Evolutionary conservation across 2,797 vertebrate genomes (phyloP).

Genomic region (Lerista edwardsae): DNA sequence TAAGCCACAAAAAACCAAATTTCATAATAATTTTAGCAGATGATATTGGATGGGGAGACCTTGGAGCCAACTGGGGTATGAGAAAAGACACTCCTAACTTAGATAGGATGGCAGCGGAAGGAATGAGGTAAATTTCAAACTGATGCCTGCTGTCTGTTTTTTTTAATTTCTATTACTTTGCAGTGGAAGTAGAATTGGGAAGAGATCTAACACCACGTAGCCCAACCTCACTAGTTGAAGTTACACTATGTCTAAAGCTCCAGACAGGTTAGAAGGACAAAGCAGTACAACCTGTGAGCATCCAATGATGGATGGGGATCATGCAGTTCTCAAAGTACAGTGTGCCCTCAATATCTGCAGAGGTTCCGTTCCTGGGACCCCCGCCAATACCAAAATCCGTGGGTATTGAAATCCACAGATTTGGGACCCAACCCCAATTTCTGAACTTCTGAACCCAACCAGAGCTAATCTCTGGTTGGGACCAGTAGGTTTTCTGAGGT

Average conservation of each 20-base stretch:
- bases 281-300: background rate
- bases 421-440: too few relatives aligned
- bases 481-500: too few relatives aligned
- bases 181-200: background rate
- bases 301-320: background rate
- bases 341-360: too few relatives aligned
- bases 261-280: background rate
- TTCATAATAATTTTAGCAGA: conserved; percentile 93
- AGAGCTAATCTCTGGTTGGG: too few relatives aligned
- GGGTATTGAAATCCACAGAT: too few relatives aligned
- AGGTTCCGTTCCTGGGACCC: too few relatives aligned
- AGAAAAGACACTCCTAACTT: conserved; percentile 85
- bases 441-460: too few relatives aligned
- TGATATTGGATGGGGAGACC: conserved; percentile 95
- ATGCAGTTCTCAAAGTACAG: background rate
- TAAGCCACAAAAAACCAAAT: conserved; percentile 77
- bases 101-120: conserved; percentile 84
- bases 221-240: too few relatives aligned
- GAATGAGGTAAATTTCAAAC: conserved; percentile 82
- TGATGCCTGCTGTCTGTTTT: rapidly evolving
- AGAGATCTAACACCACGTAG: background rate
- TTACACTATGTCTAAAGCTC: background rate
- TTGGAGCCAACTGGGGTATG: conserved; percentile 86
- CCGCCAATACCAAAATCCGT: too few relatives aligned
- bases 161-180: background rate